phyloP scores from a whole-genome alignment of 2,113 vertebrate genomes.

The Fregata magnificens region DNA sequence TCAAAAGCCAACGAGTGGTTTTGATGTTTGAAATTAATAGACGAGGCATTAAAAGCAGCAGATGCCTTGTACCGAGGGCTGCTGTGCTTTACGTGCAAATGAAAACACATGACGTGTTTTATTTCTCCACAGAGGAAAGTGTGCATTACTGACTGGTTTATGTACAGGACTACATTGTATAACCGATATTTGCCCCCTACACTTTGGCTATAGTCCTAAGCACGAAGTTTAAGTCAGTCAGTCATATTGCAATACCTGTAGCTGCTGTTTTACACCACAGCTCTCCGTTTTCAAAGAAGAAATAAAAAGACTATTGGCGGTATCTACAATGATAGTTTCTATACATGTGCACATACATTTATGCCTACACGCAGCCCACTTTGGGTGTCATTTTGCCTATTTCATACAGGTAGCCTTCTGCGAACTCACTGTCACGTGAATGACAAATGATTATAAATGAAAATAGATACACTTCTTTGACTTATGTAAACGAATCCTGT shows the following conservation, averaged over 20 bases:
- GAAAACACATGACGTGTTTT: not conserved
- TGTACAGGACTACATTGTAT: not conserved
- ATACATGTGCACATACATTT: not conserved
- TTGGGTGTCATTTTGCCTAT: not conserved
- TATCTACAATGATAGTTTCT: not conserved
- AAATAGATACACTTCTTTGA: not conserved
- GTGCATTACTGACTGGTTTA: not conserved
- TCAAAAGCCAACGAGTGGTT: not conserved
- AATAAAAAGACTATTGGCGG: not conserved
- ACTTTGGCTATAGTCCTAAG: not conserved
- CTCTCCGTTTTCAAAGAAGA: not conserved
- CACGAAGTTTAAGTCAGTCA: not conserved
- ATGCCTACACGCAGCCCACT: not conserved
- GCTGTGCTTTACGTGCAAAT: not conserved
- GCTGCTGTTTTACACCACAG: not conserved
- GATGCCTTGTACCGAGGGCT: not conserved
- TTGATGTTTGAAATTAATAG: conserved; percentile 21
- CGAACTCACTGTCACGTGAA: not conserved
- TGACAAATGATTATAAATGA: not conserved
- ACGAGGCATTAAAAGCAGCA: not conserved
- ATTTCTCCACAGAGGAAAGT: not conserved
- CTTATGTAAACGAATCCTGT: not conserved
- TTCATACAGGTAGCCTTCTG: not conserved
- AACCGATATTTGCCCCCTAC: not conserved
- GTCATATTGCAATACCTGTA: not conserved